Evolutionary conservation across 2,888 invertebrate species (phyloP).

Genomic region (Clivina fossor): DNA sequence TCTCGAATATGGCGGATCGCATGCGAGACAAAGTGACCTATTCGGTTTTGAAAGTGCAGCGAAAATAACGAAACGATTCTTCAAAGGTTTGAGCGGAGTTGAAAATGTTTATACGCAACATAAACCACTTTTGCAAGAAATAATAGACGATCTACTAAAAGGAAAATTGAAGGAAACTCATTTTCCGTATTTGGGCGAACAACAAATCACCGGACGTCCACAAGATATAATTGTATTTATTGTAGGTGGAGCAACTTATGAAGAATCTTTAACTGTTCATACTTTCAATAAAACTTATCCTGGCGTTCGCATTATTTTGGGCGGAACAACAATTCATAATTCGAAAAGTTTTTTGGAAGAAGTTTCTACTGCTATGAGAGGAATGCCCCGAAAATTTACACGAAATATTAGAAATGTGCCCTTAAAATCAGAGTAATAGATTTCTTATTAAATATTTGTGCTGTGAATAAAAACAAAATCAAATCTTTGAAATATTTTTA

Average conservation of each 20-base stretch:
- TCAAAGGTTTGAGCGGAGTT: constrained; percentile 90
- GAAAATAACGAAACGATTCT: constrained; percentile 88
- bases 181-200: constrained; percentile 81
- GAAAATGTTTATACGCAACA: constrained; percentile 99
- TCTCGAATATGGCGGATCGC: constrained; percentile 83
- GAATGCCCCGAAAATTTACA: constrained; percentile 58
- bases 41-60: constrained; percentile 80
- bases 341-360: constrained; percentile 78
- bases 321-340: constrained; percentile 92
- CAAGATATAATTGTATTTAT: constrained; percentile 96
- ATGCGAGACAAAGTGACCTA: constrained; percentile 78
- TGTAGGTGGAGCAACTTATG: constrained; percentile 95
- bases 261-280: constrained; percentile 87
- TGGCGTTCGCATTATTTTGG: constrained; percentile 76
- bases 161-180: constrained; percentile 83
- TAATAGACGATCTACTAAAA: constrained; percentile 86
- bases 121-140: constrained; percentile 86
- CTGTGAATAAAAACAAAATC: too few species aligned
- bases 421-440: constrained; percentile 39
- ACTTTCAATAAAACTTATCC: constrained; percentile 74
- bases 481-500: too few species aligned
- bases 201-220: constrained; percentile 64
- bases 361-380: constrained; percentile 67
- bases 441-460: constrained; percentile 9
- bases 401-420: constrained; percentile 45